A percentile compares a stretch with the other conserved stretches of the same genome.
phyloP scores from a whole-genome alignment of 2,797 vertebrate species.

The Emydoidea blandingii region DNA sequence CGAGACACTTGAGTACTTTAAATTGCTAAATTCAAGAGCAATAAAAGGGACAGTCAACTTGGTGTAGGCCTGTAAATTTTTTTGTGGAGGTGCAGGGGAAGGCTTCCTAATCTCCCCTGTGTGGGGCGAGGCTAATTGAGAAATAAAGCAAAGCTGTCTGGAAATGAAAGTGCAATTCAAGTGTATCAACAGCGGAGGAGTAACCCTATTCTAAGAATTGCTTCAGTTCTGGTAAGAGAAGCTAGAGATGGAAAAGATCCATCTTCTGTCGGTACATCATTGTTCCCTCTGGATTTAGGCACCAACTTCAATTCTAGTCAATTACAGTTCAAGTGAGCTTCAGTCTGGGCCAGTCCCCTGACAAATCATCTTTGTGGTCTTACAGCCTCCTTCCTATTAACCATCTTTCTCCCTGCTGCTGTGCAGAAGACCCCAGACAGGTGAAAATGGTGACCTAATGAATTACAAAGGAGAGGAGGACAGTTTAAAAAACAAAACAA shows the following conservation, averaged over 20 bases:
- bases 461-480: background rate
- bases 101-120: background rate
- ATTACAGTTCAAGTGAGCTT: background rate
- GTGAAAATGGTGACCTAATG: background rate
- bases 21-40: background rate
- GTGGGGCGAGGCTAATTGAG: background rate
- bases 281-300: background rate
- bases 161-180: background rate
- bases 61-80: fast-evolving
- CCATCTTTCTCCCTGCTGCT: background rate
- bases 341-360: background rate
- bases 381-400: background rate
- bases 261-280: background rate
- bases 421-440: background rate
- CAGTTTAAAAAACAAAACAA: too few species aligned
- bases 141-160: background rate
- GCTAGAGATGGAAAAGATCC: background rate
- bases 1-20: background rate
- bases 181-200: background rate
- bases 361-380: background rate
- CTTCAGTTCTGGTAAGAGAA: background rate
- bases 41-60: background rate
- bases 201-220: background rate
- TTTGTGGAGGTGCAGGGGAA: too few species aligned
- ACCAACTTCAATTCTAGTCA: background rate